Evolutionary conservation across 2,888 invertebrate species (phyloP).

Genomic region (Cheilosia pagana): DNA sequence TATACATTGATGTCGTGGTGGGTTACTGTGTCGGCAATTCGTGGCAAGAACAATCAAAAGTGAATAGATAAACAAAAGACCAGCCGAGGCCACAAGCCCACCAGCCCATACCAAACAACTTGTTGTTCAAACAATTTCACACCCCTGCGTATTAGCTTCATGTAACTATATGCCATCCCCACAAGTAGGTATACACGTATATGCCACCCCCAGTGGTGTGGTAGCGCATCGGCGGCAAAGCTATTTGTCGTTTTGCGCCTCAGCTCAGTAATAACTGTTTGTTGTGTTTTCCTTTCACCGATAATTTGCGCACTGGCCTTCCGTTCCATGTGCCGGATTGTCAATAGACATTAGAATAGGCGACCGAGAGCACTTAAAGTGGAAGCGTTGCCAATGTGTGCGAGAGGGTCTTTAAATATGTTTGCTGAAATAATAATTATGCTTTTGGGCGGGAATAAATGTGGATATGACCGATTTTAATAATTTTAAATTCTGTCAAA

Average conservation of each 20-base stretch:
- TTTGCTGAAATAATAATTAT: neutral
- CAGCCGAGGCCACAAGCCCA: slow-evolving; percentile 25
- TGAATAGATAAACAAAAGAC: slow-evolving; percentile 58
- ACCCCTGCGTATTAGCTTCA: slow-evolving; percentile 31
- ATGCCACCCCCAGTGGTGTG: neutral
- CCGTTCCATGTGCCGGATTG: slow-evolving; percentile 26
- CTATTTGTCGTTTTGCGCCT: slow-evolving; percentile 17
- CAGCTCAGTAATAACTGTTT: neutral
- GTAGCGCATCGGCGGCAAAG: neutral
- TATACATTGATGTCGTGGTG: neutral
- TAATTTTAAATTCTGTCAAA: too few relatives aligned
- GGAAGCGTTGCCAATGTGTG: neutral
- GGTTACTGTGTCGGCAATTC: slow-evolving; percentile 20
- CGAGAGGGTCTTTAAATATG: neutral
- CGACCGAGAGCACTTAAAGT: slow-evolving; percentile 30
- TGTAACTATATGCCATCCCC: slow-evolving; percentile 9
- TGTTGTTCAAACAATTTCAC: slow-evolving; percentile 60
- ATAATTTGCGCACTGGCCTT: slow-evolving; percentile 39
- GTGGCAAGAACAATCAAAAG: slow-evolving; percentile 43
- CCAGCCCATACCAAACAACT: slow-evolving; percentile 30
- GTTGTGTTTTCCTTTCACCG: slow-evolving; percentile 18
- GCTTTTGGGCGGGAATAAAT: too few relatives aligned
- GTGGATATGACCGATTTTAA: too few relatives aligned
- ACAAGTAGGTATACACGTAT: neutral
- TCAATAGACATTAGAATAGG: slow-evolving; percentile 39